phyloP scores from a whole-genome alignment of 2,113 vertebrate genomes.

The Nothoprocta perdicaria region DNA sequence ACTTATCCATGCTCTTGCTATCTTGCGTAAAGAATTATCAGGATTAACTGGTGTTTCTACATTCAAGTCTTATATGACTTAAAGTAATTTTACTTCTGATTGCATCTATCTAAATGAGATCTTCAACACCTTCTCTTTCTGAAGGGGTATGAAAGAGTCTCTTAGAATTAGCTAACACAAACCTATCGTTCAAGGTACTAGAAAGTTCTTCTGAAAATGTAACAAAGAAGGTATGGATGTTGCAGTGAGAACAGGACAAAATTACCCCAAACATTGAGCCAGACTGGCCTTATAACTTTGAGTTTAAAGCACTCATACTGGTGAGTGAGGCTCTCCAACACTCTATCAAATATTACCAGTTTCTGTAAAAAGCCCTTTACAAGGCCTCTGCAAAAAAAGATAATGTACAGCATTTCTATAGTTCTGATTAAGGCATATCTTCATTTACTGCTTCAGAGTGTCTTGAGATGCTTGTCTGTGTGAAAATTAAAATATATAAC shows the following conservation, averaged over 20 bases:
- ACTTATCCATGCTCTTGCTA: background rate
- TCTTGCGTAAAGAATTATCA: background rate
- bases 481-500: background rate
- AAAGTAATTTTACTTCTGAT: background rate
- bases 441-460: background rate
- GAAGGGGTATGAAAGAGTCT: background rate
- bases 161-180: background rate
- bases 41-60: background rate
- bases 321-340: background rate
- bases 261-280: background rate
- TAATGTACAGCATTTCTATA: rapidly evolving
- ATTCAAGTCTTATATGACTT: background rate
- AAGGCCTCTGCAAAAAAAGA: background rate
- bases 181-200: background rate
- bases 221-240: rapidly evolving
- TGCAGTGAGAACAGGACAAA: background rate
- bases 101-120: background rate
- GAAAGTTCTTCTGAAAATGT: background rate
- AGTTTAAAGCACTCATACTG: background rate
- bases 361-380: background rate
- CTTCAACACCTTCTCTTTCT: background rate
- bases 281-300: background rate
- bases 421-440: background rate
- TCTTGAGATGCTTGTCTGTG: background rate
- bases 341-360: background rate